A percentile compares a stretch with the other conserved stretches of the same genome.
These are phyloP conservation scores for Machimus atricapillus DNA, from an alignment of 2,888 invertebrate species.

Conservation along the genomic window DNA sequence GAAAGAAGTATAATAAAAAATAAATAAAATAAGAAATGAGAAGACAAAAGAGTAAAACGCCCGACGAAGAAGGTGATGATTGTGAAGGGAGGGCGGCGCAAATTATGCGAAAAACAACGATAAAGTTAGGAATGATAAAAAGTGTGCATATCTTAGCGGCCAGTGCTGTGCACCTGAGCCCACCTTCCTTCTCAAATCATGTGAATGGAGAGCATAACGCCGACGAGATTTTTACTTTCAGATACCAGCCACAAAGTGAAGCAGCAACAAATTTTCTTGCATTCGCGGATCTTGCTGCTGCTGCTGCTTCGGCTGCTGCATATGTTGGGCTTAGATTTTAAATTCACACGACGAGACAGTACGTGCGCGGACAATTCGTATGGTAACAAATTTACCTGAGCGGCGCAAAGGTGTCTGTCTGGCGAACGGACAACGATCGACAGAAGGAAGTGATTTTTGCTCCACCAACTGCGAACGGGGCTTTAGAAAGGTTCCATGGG, in stretches of 20 bases:
- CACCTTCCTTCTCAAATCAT: slow-evolving; percentile 38
- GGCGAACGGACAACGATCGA: neutral
- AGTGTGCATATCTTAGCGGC: slow-evolving; percentile 13
- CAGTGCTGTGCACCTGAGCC: slow-evolving; percentile 5
- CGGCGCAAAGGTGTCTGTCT: slow-evolving; percentile 29
- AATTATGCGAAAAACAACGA: neutral
- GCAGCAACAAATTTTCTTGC: neutral
- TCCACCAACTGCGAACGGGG: neutral
- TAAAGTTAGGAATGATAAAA: neutral
- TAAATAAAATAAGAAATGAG: neutral
- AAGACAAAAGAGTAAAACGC: neutral
- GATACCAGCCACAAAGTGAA: neutral
- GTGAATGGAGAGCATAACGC: slow-evolving; percentile 37
- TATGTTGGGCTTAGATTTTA: neutral
- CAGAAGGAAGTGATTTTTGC: slow-evolving; percentile 3
- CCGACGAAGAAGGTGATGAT: neutral
- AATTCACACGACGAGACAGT: slow-evolving; percentile 42
- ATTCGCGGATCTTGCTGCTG: neutral
- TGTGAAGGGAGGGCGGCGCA: neutral
- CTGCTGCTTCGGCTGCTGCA: neutral
- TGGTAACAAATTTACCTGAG: slow-evolving; percentile 37
- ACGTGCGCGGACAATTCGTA: slow-evolving; percentile 39
- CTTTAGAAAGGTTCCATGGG: neutral
- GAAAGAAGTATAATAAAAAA: neutral
- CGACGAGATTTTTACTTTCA: slow-evolving; percentile 30